These are phyloP conservation scores for Heliocidaris erythrogramma DNA, from an alignment of 35 echinoderm and acorn worm genomes.

Conservation along the genomic window DNA sequence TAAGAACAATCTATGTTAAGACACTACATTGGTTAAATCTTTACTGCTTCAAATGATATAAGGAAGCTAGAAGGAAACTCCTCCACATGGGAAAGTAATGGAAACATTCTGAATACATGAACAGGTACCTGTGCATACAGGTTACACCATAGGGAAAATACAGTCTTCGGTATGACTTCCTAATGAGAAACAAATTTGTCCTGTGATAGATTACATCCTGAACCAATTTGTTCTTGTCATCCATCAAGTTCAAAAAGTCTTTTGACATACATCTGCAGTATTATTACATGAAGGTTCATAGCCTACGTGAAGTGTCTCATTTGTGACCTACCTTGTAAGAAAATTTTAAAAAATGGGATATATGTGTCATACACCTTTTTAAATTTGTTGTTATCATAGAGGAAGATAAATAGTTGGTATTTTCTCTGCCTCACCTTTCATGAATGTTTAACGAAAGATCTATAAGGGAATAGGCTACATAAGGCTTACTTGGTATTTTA, in stretches of 20 bases:
- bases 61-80: too few species aligned
- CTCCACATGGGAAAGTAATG: neutral
- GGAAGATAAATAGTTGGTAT: too few species aligned
- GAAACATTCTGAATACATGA: neutral
- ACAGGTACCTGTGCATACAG: neutral
- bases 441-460: too few species aligned
- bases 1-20: neutral
- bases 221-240: constrained; percentile 20
- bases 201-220: constrained; percentile 37
- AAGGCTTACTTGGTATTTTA: too few species aligned
- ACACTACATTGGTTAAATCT: neutral
- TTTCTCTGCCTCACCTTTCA: too few species aligned
- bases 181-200: constrained; percentile 35
- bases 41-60: neutral
- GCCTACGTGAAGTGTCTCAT: neutral
- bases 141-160: neutral
- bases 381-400: neutral
- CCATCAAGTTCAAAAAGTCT: constrained; percentile 1
- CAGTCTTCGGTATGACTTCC: neutral
- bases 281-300: neutral
- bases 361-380: neutral
- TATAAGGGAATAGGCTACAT: too few species aligned
- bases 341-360: neutral
- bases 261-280: neutral
- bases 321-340: neutral